phyloP scores from a whole-genome alignment of 2,113 vertebrate species.

The Nothobranchius furzeri region DNA sequence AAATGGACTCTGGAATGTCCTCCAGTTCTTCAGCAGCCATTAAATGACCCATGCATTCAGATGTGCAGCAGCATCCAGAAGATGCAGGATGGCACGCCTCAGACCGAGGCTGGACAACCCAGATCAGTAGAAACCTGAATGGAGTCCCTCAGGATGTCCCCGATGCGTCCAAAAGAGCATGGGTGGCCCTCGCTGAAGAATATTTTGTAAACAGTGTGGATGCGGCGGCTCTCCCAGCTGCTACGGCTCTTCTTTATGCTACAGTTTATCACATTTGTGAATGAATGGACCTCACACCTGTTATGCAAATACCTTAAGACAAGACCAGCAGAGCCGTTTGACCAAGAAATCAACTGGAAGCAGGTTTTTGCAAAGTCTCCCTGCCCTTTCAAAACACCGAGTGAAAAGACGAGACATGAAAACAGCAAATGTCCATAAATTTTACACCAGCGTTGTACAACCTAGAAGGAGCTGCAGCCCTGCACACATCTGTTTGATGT shows the following conservation, averaged over 20 bases:
- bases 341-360: constrained; percentile 32
- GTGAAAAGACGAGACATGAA: constrained; percentile 1
- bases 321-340: constrained; percentile 20
- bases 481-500: constrained; percentile 36
- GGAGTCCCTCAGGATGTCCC: no score
- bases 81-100: no score
- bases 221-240: constrained; percentile 19
- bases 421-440: background rate
- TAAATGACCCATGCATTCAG: no score
- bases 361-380: constrained; percentile 17
- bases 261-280: constrained; percentile 49
- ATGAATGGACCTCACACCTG: constrained; percentile 39
- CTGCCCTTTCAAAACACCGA: constrained; percentile 1
- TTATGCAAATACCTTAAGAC: constrained; percentile 32
- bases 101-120: no score
- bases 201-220: constrained; percentile 29
- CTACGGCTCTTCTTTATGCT: constrained; percentile 18
- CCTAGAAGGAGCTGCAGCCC: constrained; percentile 12
- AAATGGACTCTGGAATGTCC: no score
- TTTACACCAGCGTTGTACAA: constrained; percentile 1
- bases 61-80: constrained; percentile 23
- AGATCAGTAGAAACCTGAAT: no score
- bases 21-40: no score
- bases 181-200: constrained; percentile 48
- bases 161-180: constrained; percentile 36